Evolutionary conservation across 1,140 invertebrate species (phyloP).

Genomic region (Agraylea sexmaculata): DNA sequence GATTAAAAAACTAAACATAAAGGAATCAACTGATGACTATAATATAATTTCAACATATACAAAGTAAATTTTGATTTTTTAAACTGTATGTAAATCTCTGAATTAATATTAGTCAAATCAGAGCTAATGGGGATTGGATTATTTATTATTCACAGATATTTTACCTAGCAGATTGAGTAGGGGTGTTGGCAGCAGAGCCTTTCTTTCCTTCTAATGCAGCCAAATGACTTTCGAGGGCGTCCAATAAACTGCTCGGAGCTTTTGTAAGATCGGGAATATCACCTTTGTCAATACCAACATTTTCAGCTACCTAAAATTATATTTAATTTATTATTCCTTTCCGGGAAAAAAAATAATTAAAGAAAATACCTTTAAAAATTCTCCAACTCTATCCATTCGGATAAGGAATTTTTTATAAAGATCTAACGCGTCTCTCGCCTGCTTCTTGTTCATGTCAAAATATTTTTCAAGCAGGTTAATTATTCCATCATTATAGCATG

Average conservation of each 20-base stretch:
- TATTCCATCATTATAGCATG: slow-evolving; percentile 99
- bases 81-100: no score
- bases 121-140: no score
- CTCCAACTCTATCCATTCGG: slow-evolving; percentile 95
- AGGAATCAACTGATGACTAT: neutral
- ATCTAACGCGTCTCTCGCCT: slow-evolving; percentile 93
- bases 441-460: slow-evolving; percentile 99
- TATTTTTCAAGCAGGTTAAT: slow-evolving; percentile 99
- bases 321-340: slow-evolving; percentile 3
- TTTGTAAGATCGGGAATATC: slow-evolving; percentile 98
- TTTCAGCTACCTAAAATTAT: slow-evolving; percentile 49
- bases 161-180: slow-evolving; percentile 71
- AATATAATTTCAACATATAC: no score
- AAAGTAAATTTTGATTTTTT: no score
- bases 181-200: slow-evolving; percentile 69
- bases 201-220: slow-evolving; percentile 88
- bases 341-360: slow-evolving; percentile 8
- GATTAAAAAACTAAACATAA: neutral
- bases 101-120: no score
- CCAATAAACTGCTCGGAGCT: slow-evolving; percentile 95
- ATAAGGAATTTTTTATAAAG: slow-evolving; percentile 99
- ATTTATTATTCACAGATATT: neutral
- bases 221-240: slow-evolving; percentile 94
- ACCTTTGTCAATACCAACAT: slow-evolving; percentile 97
- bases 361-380: slow-evolving; percentile 80